phyloP scores from a whole-genome alignment of 2,113 vertebrate genomes.

The Poicephalus gulielmi region DNA sequence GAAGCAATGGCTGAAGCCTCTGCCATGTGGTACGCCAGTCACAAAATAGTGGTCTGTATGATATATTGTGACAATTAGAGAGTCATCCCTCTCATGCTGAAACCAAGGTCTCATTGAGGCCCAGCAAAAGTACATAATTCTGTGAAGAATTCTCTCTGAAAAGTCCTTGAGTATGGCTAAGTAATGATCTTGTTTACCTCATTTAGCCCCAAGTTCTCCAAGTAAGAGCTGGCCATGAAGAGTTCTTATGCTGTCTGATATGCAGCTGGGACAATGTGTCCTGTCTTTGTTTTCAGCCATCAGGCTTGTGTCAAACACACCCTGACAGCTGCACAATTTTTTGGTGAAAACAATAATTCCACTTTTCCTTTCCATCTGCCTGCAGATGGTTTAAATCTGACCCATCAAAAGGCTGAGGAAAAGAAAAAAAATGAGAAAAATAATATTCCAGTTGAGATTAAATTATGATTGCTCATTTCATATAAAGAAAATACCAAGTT shows the following conservation, averaged over 20 bases:
- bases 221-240: constrained; percentile 19
- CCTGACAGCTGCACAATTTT: constrained; percentile 81
- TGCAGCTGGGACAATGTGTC: constrained; percentile 52
- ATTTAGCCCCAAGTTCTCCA: constrained; percentile 37
- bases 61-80: not conserved
- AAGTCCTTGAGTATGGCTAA: not conserved
- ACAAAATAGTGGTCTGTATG: not conserved
- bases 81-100: not conserved
- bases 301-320: constrained; percentile 71
- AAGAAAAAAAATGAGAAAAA: not conserved
- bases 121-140: not conserved
- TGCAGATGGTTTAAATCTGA: constrained; percentile 82
- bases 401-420: constrained; percentile 34
- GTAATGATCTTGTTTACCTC: constrained; percentile 39
- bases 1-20: not conserved
- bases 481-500: constrained; percentile 21
- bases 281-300: constrained; percentile 69
- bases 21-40: not conserved
- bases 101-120: not conserved
- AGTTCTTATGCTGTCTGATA: not conserved
- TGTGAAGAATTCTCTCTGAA: not conserved
- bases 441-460: constrained; percentile 43
- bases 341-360: constrained; percentile 74
- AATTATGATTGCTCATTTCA: constrained; percentile 58
- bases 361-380: constrained; percentile 75